Conservation (phyloP, 2,797 vertebrate species). For the Neomorphus geoffroyi region DNA sequence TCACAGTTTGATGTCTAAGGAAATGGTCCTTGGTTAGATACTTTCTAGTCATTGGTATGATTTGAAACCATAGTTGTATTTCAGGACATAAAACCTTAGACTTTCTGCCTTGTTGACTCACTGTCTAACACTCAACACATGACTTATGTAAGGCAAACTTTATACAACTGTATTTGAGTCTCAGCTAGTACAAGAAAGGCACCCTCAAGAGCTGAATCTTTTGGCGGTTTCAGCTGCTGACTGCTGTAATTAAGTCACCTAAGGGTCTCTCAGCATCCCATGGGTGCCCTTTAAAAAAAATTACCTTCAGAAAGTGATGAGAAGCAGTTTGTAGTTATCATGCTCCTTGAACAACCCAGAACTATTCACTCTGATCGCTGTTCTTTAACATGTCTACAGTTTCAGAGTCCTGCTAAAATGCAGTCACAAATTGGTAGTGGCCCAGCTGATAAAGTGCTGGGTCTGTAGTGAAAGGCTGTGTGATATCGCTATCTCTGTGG, state of each 20-base stretch:
- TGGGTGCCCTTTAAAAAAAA: not conserved
- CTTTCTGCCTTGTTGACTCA: not conserved
- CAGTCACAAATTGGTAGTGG: not conserved
- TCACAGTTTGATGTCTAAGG: not conserved
- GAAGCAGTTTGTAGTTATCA: not conserved
- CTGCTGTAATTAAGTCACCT: not conserved
- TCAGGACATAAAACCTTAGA: not conserved
- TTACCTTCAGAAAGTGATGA: not conserved
- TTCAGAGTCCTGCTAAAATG: not conserved
- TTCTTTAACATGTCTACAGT: not conserved
- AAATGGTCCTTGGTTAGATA: not conserved
- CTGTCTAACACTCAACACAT: not conserved
- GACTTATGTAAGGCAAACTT: not conserved
- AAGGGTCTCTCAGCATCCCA: not conserved
- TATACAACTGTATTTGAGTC: not conserved
- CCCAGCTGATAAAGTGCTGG: not conserved
- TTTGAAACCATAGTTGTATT: not conserved
- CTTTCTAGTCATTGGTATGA: not conserved
- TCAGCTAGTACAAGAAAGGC: not conserved
- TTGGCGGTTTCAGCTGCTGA: not conserved
- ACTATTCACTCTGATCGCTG: not conserved
- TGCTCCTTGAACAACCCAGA: not conserved
- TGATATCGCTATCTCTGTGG: not conserved
- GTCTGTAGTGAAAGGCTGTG: not conserved
- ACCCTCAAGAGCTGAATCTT: not conserved